Conservation (phyloP, 2,888 invertebrate species). For the Crossocerus cetratus region DNA sequence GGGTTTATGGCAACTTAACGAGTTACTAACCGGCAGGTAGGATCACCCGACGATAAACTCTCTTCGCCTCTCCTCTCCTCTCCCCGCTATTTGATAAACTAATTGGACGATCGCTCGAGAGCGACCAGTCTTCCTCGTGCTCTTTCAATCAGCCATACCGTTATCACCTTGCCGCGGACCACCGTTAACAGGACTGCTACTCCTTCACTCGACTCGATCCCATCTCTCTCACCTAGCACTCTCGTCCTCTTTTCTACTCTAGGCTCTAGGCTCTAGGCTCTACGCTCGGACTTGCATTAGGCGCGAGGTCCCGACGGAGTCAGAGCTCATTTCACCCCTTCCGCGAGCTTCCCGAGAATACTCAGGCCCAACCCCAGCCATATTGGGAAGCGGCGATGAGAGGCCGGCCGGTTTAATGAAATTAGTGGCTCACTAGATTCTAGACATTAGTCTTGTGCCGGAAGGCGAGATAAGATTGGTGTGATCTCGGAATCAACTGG, state of each 20-base stretch:
- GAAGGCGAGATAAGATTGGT: background rate
- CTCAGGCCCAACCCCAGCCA: no score
- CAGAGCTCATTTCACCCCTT: no score
- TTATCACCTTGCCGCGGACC: constrained; percentile 36
- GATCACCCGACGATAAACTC: constrained; percentile 51
- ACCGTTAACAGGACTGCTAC: constrained; percentile 46
- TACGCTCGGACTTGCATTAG: no score
- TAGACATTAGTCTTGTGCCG: background rate
- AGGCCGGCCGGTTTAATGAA: background rate
- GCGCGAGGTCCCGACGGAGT: no score
- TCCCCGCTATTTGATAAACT: constrained; percentile 56
- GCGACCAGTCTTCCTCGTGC: constrained; percentile 36
- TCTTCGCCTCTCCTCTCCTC: constrained; percentile 45
- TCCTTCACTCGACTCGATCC: no score
- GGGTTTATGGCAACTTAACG: constrained; percentile 53
- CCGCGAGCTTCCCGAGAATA: no score
- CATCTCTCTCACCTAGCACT: no score
- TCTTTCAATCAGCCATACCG: constrained; percentile 54
- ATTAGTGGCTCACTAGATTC: background rate
- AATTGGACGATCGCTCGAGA: constrained; percentile 46
- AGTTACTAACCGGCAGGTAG: constrained; percentile 47
- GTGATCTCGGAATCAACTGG: background rate
- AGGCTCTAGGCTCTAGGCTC: no score
- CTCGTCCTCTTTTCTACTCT: background rate
- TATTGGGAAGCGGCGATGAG: background rate